Evolutionary conservation across 1,140 invertebrate species (phyloP).

Genomic region (Aphidius gifuensis): DNA sequence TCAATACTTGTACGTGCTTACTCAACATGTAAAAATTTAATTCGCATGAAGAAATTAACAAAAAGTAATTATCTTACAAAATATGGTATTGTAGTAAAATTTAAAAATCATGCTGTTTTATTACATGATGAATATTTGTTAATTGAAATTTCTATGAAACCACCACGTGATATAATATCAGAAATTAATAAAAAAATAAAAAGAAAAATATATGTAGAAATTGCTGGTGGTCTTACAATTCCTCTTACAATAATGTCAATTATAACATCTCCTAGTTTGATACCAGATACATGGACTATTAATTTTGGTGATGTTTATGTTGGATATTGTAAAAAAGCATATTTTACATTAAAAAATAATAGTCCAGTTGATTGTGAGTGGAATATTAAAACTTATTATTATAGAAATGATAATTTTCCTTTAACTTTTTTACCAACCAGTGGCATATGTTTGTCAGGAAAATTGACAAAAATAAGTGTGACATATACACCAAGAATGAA

Average conservation of each 20-base stretch:
- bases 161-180: constrained; percentile 28
- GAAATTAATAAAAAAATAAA: constrained; percentile 29
- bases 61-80: constrained; percentile 26
- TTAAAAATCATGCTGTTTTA: constrained; percentile 30
- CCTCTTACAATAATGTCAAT: constrained; percentile 43
- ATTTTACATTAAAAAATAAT: constrained; percentile 46
- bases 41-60: constrained; percentile 30
- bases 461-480: constrained; percentile 29
- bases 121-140: constrained; percentile 31
- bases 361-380: constrained; percentile 46
- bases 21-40: constrained; percentile 35
- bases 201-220: constrained; percentile 39
- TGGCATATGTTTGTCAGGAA: constrained; percentile 24
- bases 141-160: constrained; percentile 39
- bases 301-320: constrained; percentile 48
- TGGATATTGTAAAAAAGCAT: constrained; percentile 43
- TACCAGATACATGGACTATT: constrained; percentile 30
- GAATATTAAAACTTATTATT: constrained; percentile 32
- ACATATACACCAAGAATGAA: constrained; percentile 36
- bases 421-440: constrained; percentile 30
- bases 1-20: constrained; percentile 44
- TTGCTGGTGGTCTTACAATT: constrained; percentile 42
- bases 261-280: constrained; percentile 44
- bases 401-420: constrained; percentile 27
- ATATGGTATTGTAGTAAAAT: constrained; percentile 37